phyloP scores from a whole-genome alignment of 2,797 vertebrate genomes.

The Pelodytes ibericus region DNA sequence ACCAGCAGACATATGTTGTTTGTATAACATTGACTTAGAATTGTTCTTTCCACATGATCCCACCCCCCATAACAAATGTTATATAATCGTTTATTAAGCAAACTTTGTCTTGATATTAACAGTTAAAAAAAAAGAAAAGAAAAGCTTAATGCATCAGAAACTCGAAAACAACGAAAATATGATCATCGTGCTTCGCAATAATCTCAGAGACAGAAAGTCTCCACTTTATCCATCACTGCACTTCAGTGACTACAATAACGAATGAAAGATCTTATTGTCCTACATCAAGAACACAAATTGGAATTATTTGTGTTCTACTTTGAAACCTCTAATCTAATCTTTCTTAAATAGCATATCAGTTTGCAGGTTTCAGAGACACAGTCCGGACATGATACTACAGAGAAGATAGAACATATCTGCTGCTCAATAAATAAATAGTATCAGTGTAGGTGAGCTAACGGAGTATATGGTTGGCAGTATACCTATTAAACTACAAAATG shows the following conservation, averaged over 20 bases:
- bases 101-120: neutral
- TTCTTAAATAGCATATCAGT: neutral
- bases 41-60: too few species aligned
- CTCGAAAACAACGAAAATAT: neutral
- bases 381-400: neutral
- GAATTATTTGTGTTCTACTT: neutral
- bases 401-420: neutral
- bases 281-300: neutral
- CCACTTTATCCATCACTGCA: neutral
- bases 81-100: too few species aligned
- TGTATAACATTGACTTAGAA: too few species aligned
- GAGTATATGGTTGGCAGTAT: too few species aligned
- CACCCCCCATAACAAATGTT: too few species aligned
- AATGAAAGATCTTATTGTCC: slow-evolving; percentile 8
- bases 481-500: too few species aligned
- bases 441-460: too few species aligned
- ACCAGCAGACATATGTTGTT: too few species aligned
- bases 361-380: neutral
- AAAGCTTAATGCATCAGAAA: neutral
- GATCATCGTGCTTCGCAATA: slow-evolving; percentile 6
- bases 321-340: slow-evolving; percentile 1
- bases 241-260: neutral
- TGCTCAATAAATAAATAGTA: too few species aligned
- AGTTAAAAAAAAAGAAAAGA: neutral
- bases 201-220: slow-evolving; percentile 7